These are phyloP conservation scores for Zaprionus lineosus DNA, from an alignment of 2,888 invertebrate species.

Conservation along the genomic window DNA sequence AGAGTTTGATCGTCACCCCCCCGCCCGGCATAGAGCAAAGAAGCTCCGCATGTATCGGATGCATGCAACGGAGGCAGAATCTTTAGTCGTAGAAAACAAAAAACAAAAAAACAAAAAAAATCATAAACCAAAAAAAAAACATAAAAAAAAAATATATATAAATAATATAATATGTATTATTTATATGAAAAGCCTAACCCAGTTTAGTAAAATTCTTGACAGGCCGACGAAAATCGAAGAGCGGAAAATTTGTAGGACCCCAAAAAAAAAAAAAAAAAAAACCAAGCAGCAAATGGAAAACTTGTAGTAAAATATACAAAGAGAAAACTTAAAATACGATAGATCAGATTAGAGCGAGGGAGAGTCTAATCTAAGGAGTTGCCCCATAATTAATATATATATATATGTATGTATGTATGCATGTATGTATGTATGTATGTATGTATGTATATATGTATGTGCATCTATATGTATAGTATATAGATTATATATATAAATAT, in stretches of 20 bases:
- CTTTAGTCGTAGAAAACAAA: conserved; percentile 58
- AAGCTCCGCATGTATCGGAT: conserved; percentile 70
- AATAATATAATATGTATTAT: too few relatives aligned
- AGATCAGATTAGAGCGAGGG: conserved; percentile 53
- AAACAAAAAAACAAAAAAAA: conserved; percentile 37
- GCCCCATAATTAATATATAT: conserved; percentile 40
- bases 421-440: conserved; percentile 30
- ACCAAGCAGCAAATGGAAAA: conserved; percentile 52
- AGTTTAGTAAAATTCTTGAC: conserved; percentile 76
- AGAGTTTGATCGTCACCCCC: conserved; percentile 58
- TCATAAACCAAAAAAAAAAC: conserved; percentile 40
- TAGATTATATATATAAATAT: conserved; percentile 19
- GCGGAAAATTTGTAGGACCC: conserved; percentile 44
- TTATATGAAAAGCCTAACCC: conserved; percentile 61
- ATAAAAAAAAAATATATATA: conserved; percentile 36
- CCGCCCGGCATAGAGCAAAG: conserved; percentile 48
- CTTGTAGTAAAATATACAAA: conserved; percentile 75
- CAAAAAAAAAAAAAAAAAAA: conserved; percentile 29
- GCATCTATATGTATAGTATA: conserved; percentile 18
- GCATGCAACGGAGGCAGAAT: conserved; percentile 55
- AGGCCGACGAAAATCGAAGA: conserved; percentile 50
- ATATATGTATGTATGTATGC: conserved; percentile 31
- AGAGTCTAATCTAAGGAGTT: conserved; percentile 47
- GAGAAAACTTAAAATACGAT: conserved; percentile 28
- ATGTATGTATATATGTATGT: conserved; percentile 21